These are phyloP conservation scores for Brachionichthys hirsutus DNA, from an alignment of 2,113 vertebrate species.

Conservation along the genomic window DNA sequence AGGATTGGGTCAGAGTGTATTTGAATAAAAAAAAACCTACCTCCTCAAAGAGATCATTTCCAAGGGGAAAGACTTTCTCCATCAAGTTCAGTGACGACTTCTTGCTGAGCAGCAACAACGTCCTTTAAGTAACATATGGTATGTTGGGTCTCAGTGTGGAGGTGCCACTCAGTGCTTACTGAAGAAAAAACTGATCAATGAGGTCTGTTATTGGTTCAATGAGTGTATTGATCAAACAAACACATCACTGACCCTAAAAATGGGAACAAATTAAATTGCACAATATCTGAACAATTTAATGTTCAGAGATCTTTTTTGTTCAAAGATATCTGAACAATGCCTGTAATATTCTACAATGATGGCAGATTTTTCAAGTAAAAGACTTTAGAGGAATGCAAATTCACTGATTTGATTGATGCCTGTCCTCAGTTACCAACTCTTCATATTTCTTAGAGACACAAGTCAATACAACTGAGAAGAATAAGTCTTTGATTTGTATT, in stretches of 20 bases:
- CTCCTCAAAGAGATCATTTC: conserved; percentile 25
- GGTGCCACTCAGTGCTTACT: conserved; percentile 45
- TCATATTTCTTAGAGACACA: too few relatives aligned
- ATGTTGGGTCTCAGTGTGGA: conserved; percentile 12
- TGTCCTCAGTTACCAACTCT: too few relatives aligned
- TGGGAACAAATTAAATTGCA: too few relatives aligned
- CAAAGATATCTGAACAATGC: too few relatives aligned
- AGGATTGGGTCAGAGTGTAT: conserved; percentile 26
- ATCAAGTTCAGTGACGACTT: background rate
- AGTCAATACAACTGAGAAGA: too few relatives aligned
- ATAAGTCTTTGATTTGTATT: too few relatives aligned
- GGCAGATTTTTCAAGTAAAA: too few relatives aligned
- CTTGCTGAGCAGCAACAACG: conserved; percentile 27
- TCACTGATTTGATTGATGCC: too few relatives aligned
- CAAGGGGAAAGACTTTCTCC: conserved; percentile 9
- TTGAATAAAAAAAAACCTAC: conserved; percentile 6
- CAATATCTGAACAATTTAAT: too few relatives aligned
- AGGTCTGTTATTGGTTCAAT: conserved; percentile 54
- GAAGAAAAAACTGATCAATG: conserved; percentile 60
- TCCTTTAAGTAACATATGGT: conserved; percentile 32
- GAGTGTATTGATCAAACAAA: conserved; percentile 69
- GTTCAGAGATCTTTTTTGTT: too few relatives aligned
- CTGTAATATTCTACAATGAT: too few relatives aligned
- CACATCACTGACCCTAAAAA: conserved; percentile 19
- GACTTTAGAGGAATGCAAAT: too few relatives aligned